A percentile compares a stretch with the other conserved stretches of the same genome.
Evolutionary conservation across 2,113 vertebrate species (phyloP).

Genomic region (Tragelaphus imberbis): DNA sequence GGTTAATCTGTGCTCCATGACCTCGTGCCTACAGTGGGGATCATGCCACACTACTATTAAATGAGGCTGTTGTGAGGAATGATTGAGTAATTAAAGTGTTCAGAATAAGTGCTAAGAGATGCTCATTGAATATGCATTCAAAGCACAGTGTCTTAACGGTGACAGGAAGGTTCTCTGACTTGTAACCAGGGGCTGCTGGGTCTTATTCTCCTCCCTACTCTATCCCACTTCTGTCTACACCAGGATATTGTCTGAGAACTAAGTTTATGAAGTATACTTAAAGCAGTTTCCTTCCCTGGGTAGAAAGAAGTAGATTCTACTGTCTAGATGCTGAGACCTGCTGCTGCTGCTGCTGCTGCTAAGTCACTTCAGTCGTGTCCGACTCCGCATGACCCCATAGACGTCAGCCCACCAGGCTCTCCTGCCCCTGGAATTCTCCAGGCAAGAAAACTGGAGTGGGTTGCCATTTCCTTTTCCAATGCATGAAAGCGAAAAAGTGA

Average conservation of each 20-base stretch:
- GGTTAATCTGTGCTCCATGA: not conserved
- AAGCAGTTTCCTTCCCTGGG: not conserved
- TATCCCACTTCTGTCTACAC: rapidly evolving
- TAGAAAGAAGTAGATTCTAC: not conserved
- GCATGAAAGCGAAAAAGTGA: too few species aligned
- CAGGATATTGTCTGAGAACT: not conserved
- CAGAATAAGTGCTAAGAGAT: not conserved
- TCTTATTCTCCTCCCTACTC: rapidly evolving
- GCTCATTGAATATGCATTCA: too few species aligned
- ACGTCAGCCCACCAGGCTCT: too few species aligned
- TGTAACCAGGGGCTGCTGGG: not conserved
- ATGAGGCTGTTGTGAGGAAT: not conserved
- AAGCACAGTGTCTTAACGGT: not conserved
- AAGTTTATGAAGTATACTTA: not conserved
- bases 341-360: too few species aligned
- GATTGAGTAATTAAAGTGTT: not conserved
- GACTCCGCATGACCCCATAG: too few species aligned
- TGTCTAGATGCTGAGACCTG: not conserved
- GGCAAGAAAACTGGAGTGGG: not conserved
- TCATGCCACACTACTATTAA: not conserved
- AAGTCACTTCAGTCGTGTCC: too few species aligned
- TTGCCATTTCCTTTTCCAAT: too few species aligned
- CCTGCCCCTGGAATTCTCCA: too few species aligned
- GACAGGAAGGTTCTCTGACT: not conserved
- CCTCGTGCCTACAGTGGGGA: not conserved